Percentiles rank a stretch among this genome's conserved stretches.
Evolutionary conservation across 2,797 vertebrate species (phyloP).

Genomic region (Cetoscarus ocellatus): DNA sequence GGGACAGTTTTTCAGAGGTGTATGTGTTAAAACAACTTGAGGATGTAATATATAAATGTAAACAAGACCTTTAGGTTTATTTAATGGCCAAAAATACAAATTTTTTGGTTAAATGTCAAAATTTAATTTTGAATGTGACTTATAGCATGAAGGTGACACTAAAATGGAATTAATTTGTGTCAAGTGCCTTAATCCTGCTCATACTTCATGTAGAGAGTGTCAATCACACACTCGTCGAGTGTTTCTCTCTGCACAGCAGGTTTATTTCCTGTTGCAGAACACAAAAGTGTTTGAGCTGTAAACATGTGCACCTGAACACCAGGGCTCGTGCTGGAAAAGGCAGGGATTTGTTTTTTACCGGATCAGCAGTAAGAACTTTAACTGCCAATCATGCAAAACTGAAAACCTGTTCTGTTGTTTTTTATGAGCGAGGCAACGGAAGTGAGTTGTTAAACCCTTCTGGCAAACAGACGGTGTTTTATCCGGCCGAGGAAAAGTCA

Average conservation of each 20-base stretch:
- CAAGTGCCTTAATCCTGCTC: not conserved
- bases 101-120: no score
- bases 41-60: no score
- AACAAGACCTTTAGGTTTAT: no score
- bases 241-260: not conserved
- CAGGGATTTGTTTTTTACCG: not conserved
- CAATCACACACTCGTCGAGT: not conserved
- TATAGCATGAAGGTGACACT: no score
- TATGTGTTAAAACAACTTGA: no score
- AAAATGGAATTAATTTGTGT: not conserved
- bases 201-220: not conserved
- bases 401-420: conserved; percentile 3
- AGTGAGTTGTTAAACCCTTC: conserved; percentile 35
- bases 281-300: not conserved
- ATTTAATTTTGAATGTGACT: no score
- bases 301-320: not conserved
- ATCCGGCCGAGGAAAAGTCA: conserved; percentile 21
- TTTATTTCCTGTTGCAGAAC: no score
- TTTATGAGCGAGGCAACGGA: conserved; percentile 9
- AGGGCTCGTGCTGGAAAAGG: not conserved
- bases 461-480: conserved; percentile 33
- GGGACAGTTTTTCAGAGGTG: no score
- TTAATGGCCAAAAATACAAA: no score
- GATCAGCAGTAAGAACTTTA: conserved; percentile 4
- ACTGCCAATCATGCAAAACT: conserved; percentile 26